Evolutionary conservation across 2,888 invertebrate species (phyloP).

Genomic region (Stenichneumon culpator): DNA sequence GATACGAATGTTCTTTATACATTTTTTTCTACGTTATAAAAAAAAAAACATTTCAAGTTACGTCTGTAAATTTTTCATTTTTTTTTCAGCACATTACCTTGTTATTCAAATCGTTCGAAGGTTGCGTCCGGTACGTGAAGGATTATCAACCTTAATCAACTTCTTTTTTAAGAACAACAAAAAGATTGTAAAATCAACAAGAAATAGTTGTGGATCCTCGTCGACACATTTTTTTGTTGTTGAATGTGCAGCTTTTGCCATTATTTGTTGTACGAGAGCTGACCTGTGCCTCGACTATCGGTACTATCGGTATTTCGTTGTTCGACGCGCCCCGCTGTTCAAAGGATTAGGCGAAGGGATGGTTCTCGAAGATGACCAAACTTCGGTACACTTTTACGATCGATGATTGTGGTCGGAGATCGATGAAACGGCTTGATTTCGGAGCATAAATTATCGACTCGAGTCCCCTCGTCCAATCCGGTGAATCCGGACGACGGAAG

Average conservation of each 20-base stretch:
- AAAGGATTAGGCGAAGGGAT: conserved; percentile 19
- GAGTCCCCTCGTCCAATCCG: neutral
- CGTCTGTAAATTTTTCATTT: too few relatives aligned
- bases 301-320: conserved; percentile 36
- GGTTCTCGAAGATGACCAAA: conserved; percentile 15
- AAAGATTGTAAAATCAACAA: neutral
- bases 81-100: too few relatives aligned
- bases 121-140: too few relatives aligned
- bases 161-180: too few relatives aligned
- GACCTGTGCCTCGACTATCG: conserved; percentile 34
- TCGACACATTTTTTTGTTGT: neutral
- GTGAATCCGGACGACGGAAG: neutral
- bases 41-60: too few relatives aligned
- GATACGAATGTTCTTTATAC: too few relatives aligned
- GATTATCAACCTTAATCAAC: too few relatives aligned
- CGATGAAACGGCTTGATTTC: too few relatives aligned
- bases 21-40: too few relatives aligned
- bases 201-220: neutral
- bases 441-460: too few relatives aligned
- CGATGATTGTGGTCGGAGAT: neutral
- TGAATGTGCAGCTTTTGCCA: too few relatives aligned
- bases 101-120: too few relatives aligned
- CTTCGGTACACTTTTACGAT: conserved; percentile 11
- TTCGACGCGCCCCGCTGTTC: conserved; percentile 45
- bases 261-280: neutral